A percentile compares a stretch with the other conserved stretches of the same genome.
phyloP scores from a whole-genome alignment of 2,113 vertebrate species.

The Tapirus terrestris region DNA sequence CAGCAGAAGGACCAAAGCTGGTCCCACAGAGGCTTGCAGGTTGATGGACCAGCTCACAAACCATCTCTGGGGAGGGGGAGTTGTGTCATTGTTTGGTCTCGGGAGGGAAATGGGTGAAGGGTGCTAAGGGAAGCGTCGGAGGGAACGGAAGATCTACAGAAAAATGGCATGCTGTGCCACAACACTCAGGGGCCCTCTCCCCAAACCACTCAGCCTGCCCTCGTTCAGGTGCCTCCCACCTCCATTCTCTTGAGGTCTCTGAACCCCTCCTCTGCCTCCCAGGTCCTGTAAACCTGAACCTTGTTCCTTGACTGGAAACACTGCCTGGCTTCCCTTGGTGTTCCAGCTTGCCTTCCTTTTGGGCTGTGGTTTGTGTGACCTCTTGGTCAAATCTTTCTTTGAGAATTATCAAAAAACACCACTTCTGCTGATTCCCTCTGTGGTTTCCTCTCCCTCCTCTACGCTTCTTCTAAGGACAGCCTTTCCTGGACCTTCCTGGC shows the following conservation, averaged over 20 bases:
- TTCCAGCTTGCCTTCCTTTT: not conserved
- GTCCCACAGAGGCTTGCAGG: not conserved
- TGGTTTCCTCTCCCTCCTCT: not conserved
- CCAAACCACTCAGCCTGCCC: not conserved
- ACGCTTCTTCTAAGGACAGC: too few species aligned
- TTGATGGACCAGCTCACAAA: not conserved
- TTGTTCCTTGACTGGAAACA: not conserved
- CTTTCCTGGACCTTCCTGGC: not conserved
- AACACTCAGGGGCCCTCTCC: not conserved
- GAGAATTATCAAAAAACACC: not conserved
- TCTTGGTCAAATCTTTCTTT: not conserved
- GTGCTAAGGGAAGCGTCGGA: not conserved
- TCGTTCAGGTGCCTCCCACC: fast-evolving
- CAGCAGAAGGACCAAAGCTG: not conserved
- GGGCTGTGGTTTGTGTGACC: not conserved
- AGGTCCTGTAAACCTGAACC: fast-evolving
- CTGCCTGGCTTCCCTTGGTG: fast-evolving
- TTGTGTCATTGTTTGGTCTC: not conserved
- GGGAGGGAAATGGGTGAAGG: not conserved
- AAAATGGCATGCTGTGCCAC: not conserved
- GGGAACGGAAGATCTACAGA: not conserved
- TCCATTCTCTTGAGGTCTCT: not conserved
- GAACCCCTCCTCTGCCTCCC: not conserved
- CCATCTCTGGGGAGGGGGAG: fast-evolving
- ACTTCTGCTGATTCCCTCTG: not conserved